Evolutionary conservation across 92 coral and sea anemone genomes (phyloP).

Genomic region (Parazoanthus atlanticus): DNA sequence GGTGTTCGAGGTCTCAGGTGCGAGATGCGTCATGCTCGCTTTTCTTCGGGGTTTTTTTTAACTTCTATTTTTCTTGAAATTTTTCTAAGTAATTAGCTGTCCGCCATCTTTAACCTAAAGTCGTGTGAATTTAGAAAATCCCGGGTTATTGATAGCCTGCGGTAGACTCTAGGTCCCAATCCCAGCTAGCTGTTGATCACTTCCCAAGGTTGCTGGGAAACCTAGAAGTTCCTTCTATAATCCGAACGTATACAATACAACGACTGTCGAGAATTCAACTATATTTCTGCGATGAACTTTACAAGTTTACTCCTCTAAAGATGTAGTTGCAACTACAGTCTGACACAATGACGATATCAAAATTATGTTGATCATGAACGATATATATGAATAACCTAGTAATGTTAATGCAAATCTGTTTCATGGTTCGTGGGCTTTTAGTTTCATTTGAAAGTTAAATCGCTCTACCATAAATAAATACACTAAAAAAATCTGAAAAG

Average conservation of each 20-base stretch:
- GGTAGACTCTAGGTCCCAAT: no score
- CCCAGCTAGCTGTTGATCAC: no score
- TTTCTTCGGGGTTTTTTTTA: no score
- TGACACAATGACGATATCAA: not conserved
- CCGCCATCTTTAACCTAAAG: no score
- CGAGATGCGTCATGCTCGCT: no score
- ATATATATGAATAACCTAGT: not conserved
- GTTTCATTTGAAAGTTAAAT: not conserved
- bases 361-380: not conserved
- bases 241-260: not conserved
- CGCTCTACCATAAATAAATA: not conserved
- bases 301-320: not conserved
- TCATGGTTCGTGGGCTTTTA: not conserved
- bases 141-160: no score
- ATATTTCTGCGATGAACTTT: not conserved
- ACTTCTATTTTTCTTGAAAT: no score
- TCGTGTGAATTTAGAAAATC: no score
- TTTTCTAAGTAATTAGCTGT: no score
- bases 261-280: not conserved
- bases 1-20: no score
- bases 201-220: not conserved
- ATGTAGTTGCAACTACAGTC: conserved; percentile 16
- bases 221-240: not conserved
- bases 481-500: not conserved
- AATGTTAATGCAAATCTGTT: no score